Evolutionary conservation across 2,888 invertebrate species (phyloP).

Genomic region (Pristionchus fissidentatus): DNA sequence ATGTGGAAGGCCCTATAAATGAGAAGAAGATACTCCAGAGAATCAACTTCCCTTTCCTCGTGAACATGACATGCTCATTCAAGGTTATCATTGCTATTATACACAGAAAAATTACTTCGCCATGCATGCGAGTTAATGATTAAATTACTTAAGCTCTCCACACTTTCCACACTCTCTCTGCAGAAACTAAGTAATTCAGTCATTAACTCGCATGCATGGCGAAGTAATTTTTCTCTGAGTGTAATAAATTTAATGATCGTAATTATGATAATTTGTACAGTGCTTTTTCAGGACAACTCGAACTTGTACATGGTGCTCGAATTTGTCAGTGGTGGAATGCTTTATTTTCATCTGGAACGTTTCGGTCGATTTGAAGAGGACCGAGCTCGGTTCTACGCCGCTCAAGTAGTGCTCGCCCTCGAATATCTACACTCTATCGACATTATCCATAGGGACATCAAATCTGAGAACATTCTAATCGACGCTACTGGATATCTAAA

Average conservation of each 20-base stretch:
- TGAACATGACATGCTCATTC: slow-evolving; percentile 97
- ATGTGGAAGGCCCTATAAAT: slow-evolving; percentile 99
- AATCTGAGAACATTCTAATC: slow-evolving; percentile 76
- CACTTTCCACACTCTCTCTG: too few species aligned
- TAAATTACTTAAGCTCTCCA: too few species aligned
- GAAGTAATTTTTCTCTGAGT: too few species aligned
- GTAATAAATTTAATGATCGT: too few species aligned
- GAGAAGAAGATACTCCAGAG: slow-evolving; percentile 99
- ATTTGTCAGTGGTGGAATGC: slow-evolving; percentile 99
- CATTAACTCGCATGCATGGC: too few species aligned
- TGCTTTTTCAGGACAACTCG: slow-evolving; percentile 91
- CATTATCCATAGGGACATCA: slow-evolving; percentile 88
- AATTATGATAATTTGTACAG: too few species aligned
- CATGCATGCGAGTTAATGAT: too few species aligned
- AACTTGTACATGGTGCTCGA: slow-evolving; percentile 99
- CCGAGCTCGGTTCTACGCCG: slow-evolving; percentile 97
- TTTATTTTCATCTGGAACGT: slow-evolving; percentile 98
- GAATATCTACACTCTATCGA: slow-evolving; percentile 99
- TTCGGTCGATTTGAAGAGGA: slow-evolving; percentile 87
- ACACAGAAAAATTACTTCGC: too few species aligned
- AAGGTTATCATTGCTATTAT: slow-evolving; percentile 81
- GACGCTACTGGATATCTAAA: slow-evolving; percentile 75
- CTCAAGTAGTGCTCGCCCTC: slow-evolving; percentile 98
- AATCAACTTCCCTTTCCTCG: slow-evolving; percentile 98
- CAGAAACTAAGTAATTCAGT: too few species aligned